Base-by-base conservation (phyloP, 53 echinoderm and acorn worm species). In the Antedon mediterranea region DNA sequence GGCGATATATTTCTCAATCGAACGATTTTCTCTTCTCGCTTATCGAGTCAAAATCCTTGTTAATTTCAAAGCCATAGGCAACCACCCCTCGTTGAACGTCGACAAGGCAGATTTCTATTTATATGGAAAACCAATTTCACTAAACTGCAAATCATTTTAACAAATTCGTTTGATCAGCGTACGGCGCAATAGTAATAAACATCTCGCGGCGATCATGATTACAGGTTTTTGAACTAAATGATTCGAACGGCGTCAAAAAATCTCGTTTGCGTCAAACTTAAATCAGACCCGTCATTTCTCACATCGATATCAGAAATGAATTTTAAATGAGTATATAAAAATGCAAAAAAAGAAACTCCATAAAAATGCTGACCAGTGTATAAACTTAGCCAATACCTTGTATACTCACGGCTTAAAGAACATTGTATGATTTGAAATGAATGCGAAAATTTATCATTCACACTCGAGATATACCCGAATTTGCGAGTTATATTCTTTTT, bases 41-140 rank as follows among this genome's bases (percentile, higher is more conserved):
- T 57, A 57, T 57, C 57, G 57, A 57, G 57, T 57, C 57, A 57
- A 57, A 57, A 57, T 57, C 57, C 57, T 57, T 57, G 57, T 57
- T 57, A 57, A 57, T 57, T 57, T 57, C 57, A 11, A 57, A 57
- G 57, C 57, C 57, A 57, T 57, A 13, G 57, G 57, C 57, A 57
- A 15, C 7, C 57, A 57, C 57, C 57, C 57, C 57, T 57, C 57
- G 57, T 57, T 57, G 57, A 57, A 57, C 57, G 20, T 57, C 57
- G 57, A 57, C 57, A 23, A 18, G 20, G 57, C 15, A 57, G 57
- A 57, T 13, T 57, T 18, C 57, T 57, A 57, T 57, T 57, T n/a
- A n/a, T n/a, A 57, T 57, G 57, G 57, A 57, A 57, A 57, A 57
- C 57, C 57, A 57, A 57, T 57, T 57, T 57, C 57, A 18, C 57